Base-by-base conservation (phyloP, 2,888 invertebrate genomes). In the Athripsodes cinereus region DNA sequence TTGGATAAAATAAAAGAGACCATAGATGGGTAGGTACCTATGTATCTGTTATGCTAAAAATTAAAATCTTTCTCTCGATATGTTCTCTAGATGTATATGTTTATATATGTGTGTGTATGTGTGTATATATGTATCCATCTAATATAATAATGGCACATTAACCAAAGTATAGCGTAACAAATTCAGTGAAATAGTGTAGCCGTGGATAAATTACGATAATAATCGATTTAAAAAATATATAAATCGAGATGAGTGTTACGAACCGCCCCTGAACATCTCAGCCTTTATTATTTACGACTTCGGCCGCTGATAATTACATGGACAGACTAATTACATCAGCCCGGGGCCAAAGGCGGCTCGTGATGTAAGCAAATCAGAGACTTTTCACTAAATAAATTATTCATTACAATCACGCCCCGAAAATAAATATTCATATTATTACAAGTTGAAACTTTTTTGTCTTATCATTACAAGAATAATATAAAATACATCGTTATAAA, bases 251-350 rank as follows among this genome's bases (percentile, higher is more conserved):
- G 55, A 51, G 57, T 31, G 51, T 13, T 52, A 26, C 46, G 55
- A 48, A 49, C 57, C 62, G 62, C 55, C 62, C 57, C 56, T 58
- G 58, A 49, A 21, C 48, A 44, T 49, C 55, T 34, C 49, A 31
- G 40, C 56, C 53, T 67, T 67, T 74, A 72, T 73, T 75, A 74
- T 74, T 73, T 70, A 70, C 69, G 68, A 72, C 69, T 62, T 61
- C 69, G 69, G 67, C 66, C 68, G 64, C 68, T 69, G 75, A 74
- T 76, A 76, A 75, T 76, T 75, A 75, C 74, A 75, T 73, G 76
- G 71, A 74, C 74, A 74, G 74, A 74, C 75, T 76, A 76, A 76
- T 76, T 75, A 75, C 74, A 71, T 75, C 74, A 74, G 74, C 73
- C 71, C 69, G 70, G 69, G 67, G 68, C 69, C 70, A 57, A 58